Evolutionary conservation across 2,113 vertebrate genomes (phyloP), one percentile per base, ranked within the genome.

Genomic region (Pelobates fuscus): DNA sequence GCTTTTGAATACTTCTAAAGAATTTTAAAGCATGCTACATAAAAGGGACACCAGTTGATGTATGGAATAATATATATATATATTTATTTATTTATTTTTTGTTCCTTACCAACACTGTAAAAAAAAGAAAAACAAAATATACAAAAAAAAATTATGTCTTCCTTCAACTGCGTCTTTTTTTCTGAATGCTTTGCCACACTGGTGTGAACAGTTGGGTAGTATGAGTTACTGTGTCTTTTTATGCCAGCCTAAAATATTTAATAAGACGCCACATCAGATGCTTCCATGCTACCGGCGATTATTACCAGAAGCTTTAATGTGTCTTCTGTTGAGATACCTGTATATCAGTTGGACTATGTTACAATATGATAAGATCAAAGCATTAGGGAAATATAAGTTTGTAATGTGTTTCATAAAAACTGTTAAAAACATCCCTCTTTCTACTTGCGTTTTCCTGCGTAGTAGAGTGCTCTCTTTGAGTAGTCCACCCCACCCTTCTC

Each of bases 1-100:
- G 43, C 63, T 67, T 58, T 76, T 67, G 54, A 67, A 76, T 37
- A 67, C 63, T 67, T 76, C 72, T 76, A 49, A 76, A 76, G 72
- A 76, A 46, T 66, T 67, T 76, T 76, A 43, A 76, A 60, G 54
- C 24, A 67, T 57, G 54, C 18, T 32, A 76, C 54, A 67, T 67
- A 41, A 76, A 76, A 67, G 72, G 20, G 24, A 59, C 32, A 30
- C 52, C 15, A 58, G 37, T 58, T 57, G 54, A 76, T 76, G 72
- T 67, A 76, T 76, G 72, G 63, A 67, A 76, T 59, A 58, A 27
- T 76, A 59, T 76, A 60, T 76, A 65, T 46, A 67, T 67, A n/a
- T 61, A 17, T 67, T 76, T n/a, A n/a, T n/a, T n/a, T n/a, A n/a
- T n/a, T n/a, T n/a, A n/a, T n/a, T n/a, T n/a, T 59, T 57, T 46